A percentile compares a stretch with the other conserved stretches of the same genome.
These are phyloP conservation scores for Caretta caretta DNA, from an alignment of 2,113 vertebrate genomes.

Conservation along the genomic window DNA sequence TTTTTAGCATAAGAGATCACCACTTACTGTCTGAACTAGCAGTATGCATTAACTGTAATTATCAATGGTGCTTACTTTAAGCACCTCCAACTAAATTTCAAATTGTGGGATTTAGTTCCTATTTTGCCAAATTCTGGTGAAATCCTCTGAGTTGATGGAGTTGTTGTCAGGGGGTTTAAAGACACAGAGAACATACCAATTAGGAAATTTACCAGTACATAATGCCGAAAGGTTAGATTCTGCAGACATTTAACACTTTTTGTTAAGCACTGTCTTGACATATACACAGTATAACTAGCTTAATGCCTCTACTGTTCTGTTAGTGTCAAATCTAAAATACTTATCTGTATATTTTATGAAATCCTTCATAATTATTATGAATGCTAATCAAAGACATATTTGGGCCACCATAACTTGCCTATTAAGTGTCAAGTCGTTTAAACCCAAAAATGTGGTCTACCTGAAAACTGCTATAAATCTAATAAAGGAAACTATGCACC, in stretches of 20 bases:
- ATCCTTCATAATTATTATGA: conserved; percentile 10
- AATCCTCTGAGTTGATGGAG: background rate
- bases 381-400: conserved; percentile 5
- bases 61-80: background rate
- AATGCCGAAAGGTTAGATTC: background rate
- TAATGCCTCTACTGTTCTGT: background rate
- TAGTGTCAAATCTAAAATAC: background rate
- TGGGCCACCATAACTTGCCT: background rate
- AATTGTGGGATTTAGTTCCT: background rate
- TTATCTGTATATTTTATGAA: conserved; percentile 1
- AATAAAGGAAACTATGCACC: background rate
- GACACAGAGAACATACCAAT: conserved; percentile 11
- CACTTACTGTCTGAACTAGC: background rate
- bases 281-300: background rate
- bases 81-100: background rate
- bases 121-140: background rate
- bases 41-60: background rate
- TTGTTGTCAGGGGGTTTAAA: background rate
- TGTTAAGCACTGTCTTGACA: background rate
- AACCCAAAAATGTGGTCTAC: background rate
- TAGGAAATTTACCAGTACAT: background rate
- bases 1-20: background rate
- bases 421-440: background rate
- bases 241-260: background rate
- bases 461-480: background rate